Evolutionary conservation across 2,888 invertebrate genomes (phyloP), one percentile per base, ranked within the genome.

Genomic region (Aromia moschata): DNA sequence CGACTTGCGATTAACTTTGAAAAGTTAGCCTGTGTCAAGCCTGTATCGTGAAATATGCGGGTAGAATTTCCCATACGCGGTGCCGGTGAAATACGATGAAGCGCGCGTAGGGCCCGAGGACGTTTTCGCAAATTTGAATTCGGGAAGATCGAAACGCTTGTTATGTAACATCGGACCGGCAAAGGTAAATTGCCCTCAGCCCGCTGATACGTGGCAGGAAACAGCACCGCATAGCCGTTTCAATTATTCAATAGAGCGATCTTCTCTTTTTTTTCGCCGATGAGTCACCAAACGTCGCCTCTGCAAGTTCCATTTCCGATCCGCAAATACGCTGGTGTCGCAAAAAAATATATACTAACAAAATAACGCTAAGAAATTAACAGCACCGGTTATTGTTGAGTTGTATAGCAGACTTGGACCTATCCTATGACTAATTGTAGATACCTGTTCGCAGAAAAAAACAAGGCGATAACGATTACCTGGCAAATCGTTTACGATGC

Each of bases 81-180:
- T 25, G 25, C 9, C 25, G n/a, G 33, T 10, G 33, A 33, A 33
- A 33, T 33, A 10, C 11, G 33, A 33, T 33, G 10, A 10, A 2
- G 3, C n/a, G n/a, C 33, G n/a, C n/a, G n/a, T n/a, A n/a, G n/a
- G n/a, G n/a, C n/a, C n/a, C n/a, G n/a, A n/a, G n/a, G n/a, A n/a
- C n/a, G 18, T 31, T 55, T 38, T 38, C 25, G 20, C 25, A 18
- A 45, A 38, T 17, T 38, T 3, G 11, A 47, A 62, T 63, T 67
- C 60, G 51, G 25, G 38, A 61, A 66, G 64, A 68, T 68, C 68
- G 68, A 68, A 68, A 20, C 37, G 52, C 57, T 31, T 53, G 59
- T 68, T 68, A 68, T 64, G 63, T 68, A 68, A 68, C 60, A 36
- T 43, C 11, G 9, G 15, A 36, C 31, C 57, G 64, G 45, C 37